These are phyloP conservation scores for Stictocephala bisonia DNA, from an alignment of 2,888 invertebrate genomes.

Conservation along the genomic window DNA sequence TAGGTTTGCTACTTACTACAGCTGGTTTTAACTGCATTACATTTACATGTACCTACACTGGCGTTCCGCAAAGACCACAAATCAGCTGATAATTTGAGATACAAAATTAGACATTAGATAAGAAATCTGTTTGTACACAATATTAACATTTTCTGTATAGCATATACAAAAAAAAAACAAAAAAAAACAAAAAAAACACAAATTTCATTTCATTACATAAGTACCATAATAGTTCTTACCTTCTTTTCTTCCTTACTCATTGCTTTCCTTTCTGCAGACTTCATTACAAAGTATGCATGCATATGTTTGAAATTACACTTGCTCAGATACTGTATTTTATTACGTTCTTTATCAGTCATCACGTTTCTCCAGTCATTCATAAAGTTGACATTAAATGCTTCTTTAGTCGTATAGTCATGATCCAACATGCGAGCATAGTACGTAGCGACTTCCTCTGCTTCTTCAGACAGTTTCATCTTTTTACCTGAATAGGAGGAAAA, in stretches of 20 bases:
- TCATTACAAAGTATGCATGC: slow-evolving; percentile 82
- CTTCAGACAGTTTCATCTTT: slow-evolving; percentile 80
- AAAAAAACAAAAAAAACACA: too few species aligned
- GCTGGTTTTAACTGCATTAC: too few species aligned
- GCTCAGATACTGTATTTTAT: slow-evolving; percentile 86
- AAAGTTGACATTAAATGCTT: slow-evolving; percentile 95
- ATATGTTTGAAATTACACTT: slow-evolving; percentile 97
- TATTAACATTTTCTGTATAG: too few species aligned
- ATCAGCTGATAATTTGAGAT: too few species aligned
- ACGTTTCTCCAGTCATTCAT: slow-evolving; percentile 95
- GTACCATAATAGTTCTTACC: slow-evolving; percentile 61
- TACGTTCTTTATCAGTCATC: slow-evolving; percentile 90
- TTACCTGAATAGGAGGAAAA: slow-evolving; percentile 67
- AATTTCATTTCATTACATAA: too few species aligned
- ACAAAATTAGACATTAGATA: too few species aligned
- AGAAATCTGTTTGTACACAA: too few species aligned
- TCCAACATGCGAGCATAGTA: slow-evolving; percentile 99
- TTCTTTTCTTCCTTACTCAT: slow-evolving; percentile 96
- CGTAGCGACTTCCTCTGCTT: slow-evolving; percentile 94
- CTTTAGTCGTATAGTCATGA: slow-evolving; percentile 98
- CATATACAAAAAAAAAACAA: too few species aligned
- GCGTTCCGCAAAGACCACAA: too few species aligned
- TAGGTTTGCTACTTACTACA: too few species aligned
- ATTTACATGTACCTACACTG: too few species aligned
- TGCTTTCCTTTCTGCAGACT: slow-evolving; percentile 86